These are phyloP conservation scores for Arctia plantaginis DNA, from an alignment of 2,888 invertebrate genomes.

Conservation along the genomic window DNA sequence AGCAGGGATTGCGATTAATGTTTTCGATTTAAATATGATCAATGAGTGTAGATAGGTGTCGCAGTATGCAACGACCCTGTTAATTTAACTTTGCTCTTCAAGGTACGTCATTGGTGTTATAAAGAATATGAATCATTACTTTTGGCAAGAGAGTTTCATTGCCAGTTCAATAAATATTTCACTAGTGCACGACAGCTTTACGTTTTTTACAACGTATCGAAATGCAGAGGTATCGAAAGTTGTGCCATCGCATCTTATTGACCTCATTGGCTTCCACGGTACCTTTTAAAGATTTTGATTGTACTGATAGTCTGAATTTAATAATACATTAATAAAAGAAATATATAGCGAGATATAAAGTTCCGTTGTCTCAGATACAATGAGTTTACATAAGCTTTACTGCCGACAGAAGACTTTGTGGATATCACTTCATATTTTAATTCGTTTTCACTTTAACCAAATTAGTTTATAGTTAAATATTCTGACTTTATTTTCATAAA, in stretches of 20 bases:
- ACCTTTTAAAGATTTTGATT: constrained; percentile 29
- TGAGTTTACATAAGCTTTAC: not conserved
- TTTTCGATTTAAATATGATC: not conserved
- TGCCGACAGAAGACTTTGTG: not conserved
- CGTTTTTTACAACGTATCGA: constrained; percentile 45
- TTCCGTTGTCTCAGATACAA: not conserved
- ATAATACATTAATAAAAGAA: not conserved
- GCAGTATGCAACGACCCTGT: not conserved
- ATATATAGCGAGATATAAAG: not conserved
- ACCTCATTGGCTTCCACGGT: constrained; percentile 30
- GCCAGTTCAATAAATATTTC: constrained; percentile 43
- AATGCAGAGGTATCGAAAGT: constrained; percentile 46
- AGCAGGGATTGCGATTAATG: too few relatives aligned
- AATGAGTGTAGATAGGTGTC: not conserved
- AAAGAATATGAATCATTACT: constrained; percentile 56
- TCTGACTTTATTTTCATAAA: too few relatives aligned
- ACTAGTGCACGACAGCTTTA: constrained; percentile 40
- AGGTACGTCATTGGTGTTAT: constrained; percentile 46
- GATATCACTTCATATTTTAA: not conserved
- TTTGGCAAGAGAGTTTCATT: constrained; percentile 57
- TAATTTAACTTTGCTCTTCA: constrained; percentile 49
- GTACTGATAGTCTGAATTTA: constrained; percentile 10
- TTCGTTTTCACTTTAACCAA: not conserved
- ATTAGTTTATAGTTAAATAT: not conserved
- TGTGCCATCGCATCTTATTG: constrained; percentile 37